Evolutionary conservation across 1,140 invertebrate genomes (phyloP), one percentile per base, ranked within the genome.

Genomic region (Lerema accius): DNA sequence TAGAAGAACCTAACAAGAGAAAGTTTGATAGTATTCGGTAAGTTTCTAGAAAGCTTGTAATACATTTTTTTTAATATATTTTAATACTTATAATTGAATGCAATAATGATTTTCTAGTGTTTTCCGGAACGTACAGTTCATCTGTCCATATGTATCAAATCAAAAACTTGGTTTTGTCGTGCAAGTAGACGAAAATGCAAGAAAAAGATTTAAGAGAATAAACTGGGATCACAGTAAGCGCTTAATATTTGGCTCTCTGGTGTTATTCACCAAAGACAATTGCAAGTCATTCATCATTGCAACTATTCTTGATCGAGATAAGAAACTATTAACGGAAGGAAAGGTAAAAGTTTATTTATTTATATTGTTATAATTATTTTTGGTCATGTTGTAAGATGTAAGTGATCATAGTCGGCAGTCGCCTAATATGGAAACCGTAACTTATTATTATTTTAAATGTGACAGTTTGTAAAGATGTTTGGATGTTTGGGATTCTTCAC

Each of bases 211-310:
- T 39, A 67, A 62, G 49, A 78, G 58, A 32, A 79, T 76, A 4
- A 84, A 84, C n/a, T 89, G 86, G 86, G 50, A 50, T 1, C 53
- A 82, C 19, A 89, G 69, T 53, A 86, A 94, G 75, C 85, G 94
- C 46, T 92, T 97, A 19, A 92, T 96, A 75, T 94, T 87, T 83
- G 96, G 96, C 0, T 94, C 95, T 0, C 82, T 97, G n/a, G 69
- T 97, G 0, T 93, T 95, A 63, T 92, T 97, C 17, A 95, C 95
- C 0, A 85, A 83, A 26, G 93, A 95, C 74, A 91, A 94, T 45
- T 97, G 96, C 80, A 82, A 92, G 19, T 92, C 92, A 23, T 86
- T 96, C 26, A 82, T 95, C 28, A 93, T 96, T 69, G 95, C 93
- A 11, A 94, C 92, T 0, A 94, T 97, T 14, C 76, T 90, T 3